These are phyloP conservation scores for Hipparchia semele DNA, from an alignment of 2,888 invertebrate species.

Conservation along the genomic window DNA sequence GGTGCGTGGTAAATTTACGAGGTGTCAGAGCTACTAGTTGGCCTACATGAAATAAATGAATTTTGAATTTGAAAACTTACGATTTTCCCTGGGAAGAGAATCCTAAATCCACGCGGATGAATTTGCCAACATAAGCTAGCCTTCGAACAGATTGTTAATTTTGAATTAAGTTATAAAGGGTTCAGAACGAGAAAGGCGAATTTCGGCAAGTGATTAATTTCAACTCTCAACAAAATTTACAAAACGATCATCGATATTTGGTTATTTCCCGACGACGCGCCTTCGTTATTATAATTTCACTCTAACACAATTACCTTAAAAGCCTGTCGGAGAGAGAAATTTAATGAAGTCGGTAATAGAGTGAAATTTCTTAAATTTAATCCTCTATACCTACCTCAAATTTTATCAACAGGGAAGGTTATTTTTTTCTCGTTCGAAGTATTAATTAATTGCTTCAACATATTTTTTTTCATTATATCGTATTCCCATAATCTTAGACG, in stretches of 20 bases:
- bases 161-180: not conserved
- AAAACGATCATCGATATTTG: slow-evolving; percentile 42
- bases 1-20: too few relatives aligned
- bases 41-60: too few relatives aligned
- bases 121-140: too few relatives aligned
- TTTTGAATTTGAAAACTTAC: too few relatives aligned
- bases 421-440: not conserved
- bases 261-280: slow-evolving; percentile 42
- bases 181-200: not conserved
- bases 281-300: slow-evolving; percentile 66
- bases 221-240: slow-evolving; percentile 24
- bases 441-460: not conserved
- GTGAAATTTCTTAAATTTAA: slow-evolving; percentile 67
- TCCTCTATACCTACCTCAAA: slow-evolving; percentile 43
- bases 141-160: not conserved
- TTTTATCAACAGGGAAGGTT: slow-evolving; percentile 32
- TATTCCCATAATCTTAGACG: not conserved
- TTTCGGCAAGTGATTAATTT: slow-evolving; percentile 12
- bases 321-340: slow-evolving; percentile 77
- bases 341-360: slow-evolving; percentile 77
- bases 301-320: slow-evolving; percentile 78
- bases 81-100: too few relatives aligned
- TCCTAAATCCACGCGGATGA: too few relatives aligned
- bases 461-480: not conserved
- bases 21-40: too few relatives aligned